Evolutionary conservation across 2,797 vertebrate genomes (phyloP).

Genomic region (Arctocebus calabarensis): DNA sequence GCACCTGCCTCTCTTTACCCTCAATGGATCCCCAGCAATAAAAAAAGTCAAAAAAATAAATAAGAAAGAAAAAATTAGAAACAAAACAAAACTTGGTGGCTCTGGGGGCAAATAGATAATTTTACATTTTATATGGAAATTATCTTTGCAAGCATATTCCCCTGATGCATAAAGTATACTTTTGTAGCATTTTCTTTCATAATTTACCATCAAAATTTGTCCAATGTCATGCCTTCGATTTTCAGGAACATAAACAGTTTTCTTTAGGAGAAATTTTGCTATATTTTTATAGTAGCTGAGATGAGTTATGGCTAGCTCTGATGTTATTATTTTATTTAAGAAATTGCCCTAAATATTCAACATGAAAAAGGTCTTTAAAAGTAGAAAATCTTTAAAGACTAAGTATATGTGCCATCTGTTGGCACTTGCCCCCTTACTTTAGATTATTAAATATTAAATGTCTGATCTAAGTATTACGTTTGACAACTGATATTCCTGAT

Average conservation of each 20-base stretch:
- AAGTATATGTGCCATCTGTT: background rate
- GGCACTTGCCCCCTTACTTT: background rate
- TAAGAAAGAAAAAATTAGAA: background rate
- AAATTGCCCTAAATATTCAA: background rate
- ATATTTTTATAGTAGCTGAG: background rate
- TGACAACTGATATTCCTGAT: no score
- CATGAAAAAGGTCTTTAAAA: background rate
- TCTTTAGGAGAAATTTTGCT: background rate
- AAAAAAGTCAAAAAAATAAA: no score
- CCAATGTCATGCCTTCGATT: conserved; percentile 47
- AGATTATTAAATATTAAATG: no score
- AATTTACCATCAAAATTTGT: conserved; percentile 29
- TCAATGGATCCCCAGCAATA: no score
- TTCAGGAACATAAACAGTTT: conserved; percentile 29
- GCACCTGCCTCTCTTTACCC: no score
- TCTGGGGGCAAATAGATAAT: background rate
- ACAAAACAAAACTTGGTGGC: background rate
- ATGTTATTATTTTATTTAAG: background rate
- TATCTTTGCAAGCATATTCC: conserved; percentile 32
- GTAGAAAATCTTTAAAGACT: background rate
- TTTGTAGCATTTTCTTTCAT: conserved; percentile 25
- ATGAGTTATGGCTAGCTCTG: background rate
- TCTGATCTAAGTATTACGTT: no score
- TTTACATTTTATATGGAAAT: conserved; percentile 38
- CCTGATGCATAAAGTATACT: background rate